Evolutionary conservation across 1,140 invertebrate species (phyloP), one percentile per base, ranked within the genome.

Genomic region (Achatina immaculata): DNA sequence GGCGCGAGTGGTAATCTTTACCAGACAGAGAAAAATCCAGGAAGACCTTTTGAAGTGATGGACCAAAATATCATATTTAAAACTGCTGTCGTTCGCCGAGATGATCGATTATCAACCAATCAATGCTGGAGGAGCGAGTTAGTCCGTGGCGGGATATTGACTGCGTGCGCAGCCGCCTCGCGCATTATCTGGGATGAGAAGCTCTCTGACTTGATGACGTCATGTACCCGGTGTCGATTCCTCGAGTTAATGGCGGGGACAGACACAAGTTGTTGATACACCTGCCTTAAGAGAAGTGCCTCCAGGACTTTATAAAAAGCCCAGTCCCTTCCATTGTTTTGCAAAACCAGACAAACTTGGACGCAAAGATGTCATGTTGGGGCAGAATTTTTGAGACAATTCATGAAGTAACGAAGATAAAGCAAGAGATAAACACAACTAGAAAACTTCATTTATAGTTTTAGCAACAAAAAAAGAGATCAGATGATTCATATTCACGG

Each of bases 141-240:
- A 36, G 74, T 40, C 74, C 74, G 74, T 58, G 74, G 28, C 74
- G 21, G 74, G 51, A 45, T 76, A 76, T 76, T 76, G 74, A 76
- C 74, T 76, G 74, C 71, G 28, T 43, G 40, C 43, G 40, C 71
- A 73, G 43, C 74, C 76, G 62, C 58, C 76, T 36, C 51, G 9
- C 62, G 76, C 40, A 66, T 66, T 68, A 66, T 78, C 45, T n/a
- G 36, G n/a, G 76, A 66, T 66, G 76, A 78, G 76, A 68, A 78
- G 76, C 76, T 66, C 58, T 78, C 76, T 68, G 62, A 69, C 76
- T 78, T 16, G 65, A 69, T 78, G 76, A 78, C 76, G 76, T 78
- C 76, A 78, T 19, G 34, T 40, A 31, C 58, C 36, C 65, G 51
- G 62, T 78, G 76, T 78, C 76, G 65, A 78, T 78, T 78, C 76